Evolutionary conservation across 1,140 invertebrate species (phyloP), one percentile per base, ranked within the genome.

Genomic region (Heterodera schachtii): DNA sequence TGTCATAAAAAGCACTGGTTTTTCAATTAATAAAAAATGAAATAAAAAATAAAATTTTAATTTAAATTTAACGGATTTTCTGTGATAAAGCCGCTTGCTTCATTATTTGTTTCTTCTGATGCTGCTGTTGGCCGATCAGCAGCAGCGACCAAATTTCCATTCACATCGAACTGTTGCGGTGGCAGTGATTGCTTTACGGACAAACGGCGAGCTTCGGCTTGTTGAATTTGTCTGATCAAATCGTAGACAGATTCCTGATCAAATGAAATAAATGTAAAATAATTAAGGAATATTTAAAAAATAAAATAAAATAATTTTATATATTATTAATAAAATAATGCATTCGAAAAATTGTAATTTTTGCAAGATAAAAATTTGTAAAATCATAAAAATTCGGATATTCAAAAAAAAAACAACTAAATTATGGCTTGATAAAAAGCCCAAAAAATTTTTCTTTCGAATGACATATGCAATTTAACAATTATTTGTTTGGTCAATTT

Each of bases 141-240:
- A 5, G 11, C 4, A 6, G 49, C 0, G 6, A 11, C 49, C 6
- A 52, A 64, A 4, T 64, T 64, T 0, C 57, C 19, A 19, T 64
- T 16, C 16, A 19, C 16, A 19, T 64, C 57, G 57, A 5, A 11
- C 13, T 5, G 13, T 5, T 5, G 9, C 31, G 69, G 19, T 46
- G 69, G 69, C 13, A 71, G 8, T 21, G 69, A 71, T 46, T 71
- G 69, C 31, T 71, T 71, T 13, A 71, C 69, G 69, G 21, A 11
- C 69, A 71, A n/a, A 0, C 69, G 69, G 13, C 44, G 31, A 2
- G 69, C 69, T 71, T 71, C 69, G 8, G 69, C 69, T 46, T 71
- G 69, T 71, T 71, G 69, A 46, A 71, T 71, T 11, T 41, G 69
- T 46, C 31, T 41, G 69, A 71, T 71, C 69, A 71, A 41, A 41